These are phyloP conservation scores for Oegoconia quadripuncta DNA, from an alignment of 2,888 invertebrate genomes.

Conservation along the genomic window DNA sequence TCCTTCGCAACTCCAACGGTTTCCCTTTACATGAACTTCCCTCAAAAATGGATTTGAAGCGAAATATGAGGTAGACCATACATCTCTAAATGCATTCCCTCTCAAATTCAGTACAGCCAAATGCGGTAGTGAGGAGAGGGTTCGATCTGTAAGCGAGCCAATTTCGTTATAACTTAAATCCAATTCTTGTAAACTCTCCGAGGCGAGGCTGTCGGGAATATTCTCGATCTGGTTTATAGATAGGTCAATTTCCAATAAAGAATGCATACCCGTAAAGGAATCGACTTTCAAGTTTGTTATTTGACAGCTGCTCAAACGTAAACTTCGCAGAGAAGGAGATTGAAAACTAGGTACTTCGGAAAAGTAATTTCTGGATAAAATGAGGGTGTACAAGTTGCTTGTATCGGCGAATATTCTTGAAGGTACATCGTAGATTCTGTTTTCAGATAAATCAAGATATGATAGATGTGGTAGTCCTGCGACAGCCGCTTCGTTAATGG, in stretches of 20 bases:
- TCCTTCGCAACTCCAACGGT: conserved; percentile 89
- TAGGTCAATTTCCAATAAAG: conserved; percentile 79
- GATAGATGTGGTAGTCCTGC: conserved; percentile 73
- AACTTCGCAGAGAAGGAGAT: conserved; percentile 75
- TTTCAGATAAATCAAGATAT: conserved; percentile 83
- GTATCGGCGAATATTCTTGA: conserved; percentile 77
- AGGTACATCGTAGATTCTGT: conserved; percentile 80
- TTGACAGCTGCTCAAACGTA: conserved; percentile 83
- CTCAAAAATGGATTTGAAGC: conserved; percentile 78
- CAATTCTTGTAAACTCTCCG: conserved; percentile 79
- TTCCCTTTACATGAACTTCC: conserved; percentile 82
- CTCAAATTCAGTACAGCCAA: conserved; percentile 82
- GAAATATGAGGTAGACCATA: conserved; percentile 81
- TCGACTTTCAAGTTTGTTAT: conserved; percentile 73
- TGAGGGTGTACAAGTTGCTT: conserved; percentile 76
- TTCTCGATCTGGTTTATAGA: conserved; percentile 82
- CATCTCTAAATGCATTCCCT: conserved; percentile 84
- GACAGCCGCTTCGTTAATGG: conserved; percentile 80
- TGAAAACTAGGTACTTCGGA: conserved; percentile 76
- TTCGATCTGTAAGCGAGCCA: conserved; percentile 76
- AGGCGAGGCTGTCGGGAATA: conserved; percentile 79
- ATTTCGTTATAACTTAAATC: conserved; percentile 81
- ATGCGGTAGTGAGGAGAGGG: conserved; percentile 81
- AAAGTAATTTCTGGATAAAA: conserved; percentile 83
- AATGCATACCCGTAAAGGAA: conserved; percentile 76